Percentiles rank a stretch among this genome's conserved stretches.
Evolutionary conservation across 2,113 vertebrate genomes (phyloP).

Genomic region (Myocastor coypus): DNA sequence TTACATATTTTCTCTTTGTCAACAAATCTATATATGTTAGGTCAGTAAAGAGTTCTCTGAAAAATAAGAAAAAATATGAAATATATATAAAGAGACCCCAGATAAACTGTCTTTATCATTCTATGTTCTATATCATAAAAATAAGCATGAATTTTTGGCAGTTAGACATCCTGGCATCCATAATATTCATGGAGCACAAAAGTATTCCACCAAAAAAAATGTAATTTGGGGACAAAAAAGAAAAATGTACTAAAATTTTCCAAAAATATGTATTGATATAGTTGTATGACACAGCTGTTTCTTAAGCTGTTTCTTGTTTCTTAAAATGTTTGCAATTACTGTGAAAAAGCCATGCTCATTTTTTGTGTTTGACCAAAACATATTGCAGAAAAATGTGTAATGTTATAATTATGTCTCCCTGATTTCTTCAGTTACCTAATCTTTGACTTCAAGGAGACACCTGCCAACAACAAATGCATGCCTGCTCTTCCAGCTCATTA

Average conservation of each 20-base stretch:
- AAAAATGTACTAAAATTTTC: background rate
- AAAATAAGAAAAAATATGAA: slow-evolving; percentile 22
- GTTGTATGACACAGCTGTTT: background rate
- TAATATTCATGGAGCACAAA: slow-evolving; percentile 3
- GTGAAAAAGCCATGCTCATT: background rate
- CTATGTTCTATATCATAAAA: background rate
- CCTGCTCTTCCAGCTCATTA: background rate
- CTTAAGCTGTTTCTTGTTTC: no score
- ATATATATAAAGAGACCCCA: background rate
- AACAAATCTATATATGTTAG: background rate
- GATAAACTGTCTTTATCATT: background rate
- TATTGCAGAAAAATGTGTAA: background rate
- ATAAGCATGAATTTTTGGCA: background rate
- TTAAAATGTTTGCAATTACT: background rate
- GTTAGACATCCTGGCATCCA: background rate
- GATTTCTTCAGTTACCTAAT: background rate
- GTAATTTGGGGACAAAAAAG: background rate
- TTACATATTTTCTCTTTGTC: background rate
- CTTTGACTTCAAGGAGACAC: background rate
- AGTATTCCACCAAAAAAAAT: background rate
- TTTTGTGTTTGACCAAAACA: slow-evolving; percentile 8
- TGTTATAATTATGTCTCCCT: background rate
- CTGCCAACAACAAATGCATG: background rate
- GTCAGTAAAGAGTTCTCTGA: background rate
- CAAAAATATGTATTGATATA: background rate